Conservation (phyloP, 1,140 invertebrate genomes). For the Drosophila asahinai region DNA sequence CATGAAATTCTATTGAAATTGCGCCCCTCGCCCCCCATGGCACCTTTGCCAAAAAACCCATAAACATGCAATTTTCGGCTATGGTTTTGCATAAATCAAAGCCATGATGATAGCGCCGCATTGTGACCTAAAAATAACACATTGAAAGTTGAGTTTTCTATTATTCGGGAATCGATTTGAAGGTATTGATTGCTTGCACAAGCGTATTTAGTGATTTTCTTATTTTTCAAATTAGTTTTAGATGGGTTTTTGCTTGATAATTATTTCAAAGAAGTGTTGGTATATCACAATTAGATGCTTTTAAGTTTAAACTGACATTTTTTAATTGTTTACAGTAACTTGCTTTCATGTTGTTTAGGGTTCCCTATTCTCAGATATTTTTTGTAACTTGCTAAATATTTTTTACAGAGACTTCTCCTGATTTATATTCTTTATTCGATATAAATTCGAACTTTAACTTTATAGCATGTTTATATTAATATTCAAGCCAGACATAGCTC, state of each 20-base stretch:
- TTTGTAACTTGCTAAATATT: too few species aligned
- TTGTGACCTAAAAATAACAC: slow-evolving; percentile 1
- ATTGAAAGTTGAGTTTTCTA: neutral
- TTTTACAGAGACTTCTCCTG: too few species aligned
- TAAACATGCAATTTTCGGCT: slow-evolving; percentile 72
- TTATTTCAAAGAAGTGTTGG: neutral
- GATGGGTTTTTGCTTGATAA: neutral
- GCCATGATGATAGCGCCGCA: neutral
- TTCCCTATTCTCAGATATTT: too few species aligned
- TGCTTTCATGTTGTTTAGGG: neutral
- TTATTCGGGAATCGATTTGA: neutral
- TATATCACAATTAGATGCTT: neutral
- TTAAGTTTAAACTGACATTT: neutral
- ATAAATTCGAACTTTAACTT: too few species aligned
- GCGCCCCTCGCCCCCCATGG: neutral
- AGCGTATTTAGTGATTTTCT: neutral
- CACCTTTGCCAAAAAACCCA: slow-evolving; percentile 7
- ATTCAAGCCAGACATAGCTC: neutral
- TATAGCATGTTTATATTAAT: too few species aligned
- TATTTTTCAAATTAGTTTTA: neutral
- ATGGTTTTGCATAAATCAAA: slow-evolving; percentile 35
- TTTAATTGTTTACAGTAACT: neutral
- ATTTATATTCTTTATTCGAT: too few species aligned
- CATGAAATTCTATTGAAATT: slow-evolving; percentile 65
- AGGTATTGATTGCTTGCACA: neutral